phyloP scores from a whole-genome alignment of 1,140 invertebrate genomes.

The Steinernema feltiae region DNA sequence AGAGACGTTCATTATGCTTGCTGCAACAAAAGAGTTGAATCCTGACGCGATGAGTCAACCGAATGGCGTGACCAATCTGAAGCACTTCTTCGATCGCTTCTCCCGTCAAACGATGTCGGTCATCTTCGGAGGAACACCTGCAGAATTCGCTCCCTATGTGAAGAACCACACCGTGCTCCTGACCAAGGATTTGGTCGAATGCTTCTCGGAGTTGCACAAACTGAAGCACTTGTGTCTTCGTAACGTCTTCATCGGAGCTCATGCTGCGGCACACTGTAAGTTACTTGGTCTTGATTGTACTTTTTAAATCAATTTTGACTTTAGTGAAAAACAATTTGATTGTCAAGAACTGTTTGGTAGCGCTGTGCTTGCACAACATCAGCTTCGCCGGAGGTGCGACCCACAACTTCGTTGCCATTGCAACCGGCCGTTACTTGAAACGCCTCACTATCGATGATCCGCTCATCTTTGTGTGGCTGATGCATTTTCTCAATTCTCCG shows the following conservation, averaged over 20 bases:
- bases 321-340: background rate
- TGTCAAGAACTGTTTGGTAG: background rate
- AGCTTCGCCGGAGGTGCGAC: background rate
- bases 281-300: background rate
- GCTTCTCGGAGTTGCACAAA: background rate
- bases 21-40: background rate
- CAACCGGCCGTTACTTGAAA: background rate
- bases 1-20: background rate
- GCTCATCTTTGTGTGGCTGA: background rate
- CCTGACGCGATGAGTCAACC: background rate
- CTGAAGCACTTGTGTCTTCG: background rate
- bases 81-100: background rate
- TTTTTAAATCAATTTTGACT: background rate
- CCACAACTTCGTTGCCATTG: background rate
- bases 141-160: background rate
- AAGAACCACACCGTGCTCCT: background rate
- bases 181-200: background rate
- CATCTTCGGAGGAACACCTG: background rate
- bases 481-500: background rate
- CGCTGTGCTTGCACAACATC: background rate
- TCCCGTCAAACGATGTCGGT: background rate
- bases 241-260: background rate
- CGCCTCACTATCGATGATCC: background rate
- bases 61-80: background rate
- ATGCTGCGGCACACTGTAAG: background rate